A percentile compares a stretch with the other conserved stretches of the same genome.
These are phyloP conservation scores for Chromobotia macracanthus DNA, from an alignment of 2,797 vertebrate genomes.

Conservation along the genomic window DNA sequence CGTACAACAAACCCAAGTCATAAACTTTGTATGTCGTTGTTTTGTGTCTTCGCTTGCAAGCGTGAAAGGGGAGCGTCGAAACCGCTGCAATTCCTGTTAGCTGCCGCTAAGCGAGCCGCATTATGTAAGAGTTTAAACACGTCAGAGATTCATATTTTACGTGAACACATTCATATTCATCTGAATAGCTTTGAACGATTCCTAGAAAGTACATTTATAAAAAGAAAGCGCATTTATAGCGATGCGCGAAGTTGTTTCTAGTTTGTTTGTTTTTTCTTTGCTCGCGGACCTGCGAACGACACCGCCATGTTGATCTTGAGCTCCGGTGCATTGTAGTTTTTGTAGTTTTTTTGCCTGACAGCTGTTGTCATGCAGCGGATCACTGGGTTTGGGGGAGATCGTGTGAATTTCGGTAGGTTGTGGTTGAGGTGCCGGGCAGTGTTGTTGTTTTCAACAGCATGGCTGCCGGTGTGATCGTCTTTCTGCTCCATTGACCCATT, in stretches of 20 bases:
- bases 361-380: conserved; percentile 10
- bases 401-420: background rate
- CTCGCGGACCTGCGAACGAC: background rate
- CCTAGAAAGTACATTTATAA: background rate
- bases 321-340: background rate
- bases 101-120: conserved; percentile 63
- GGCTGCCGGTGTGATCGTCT: conserved; percentile 49
- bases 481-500: conserved; percentile 79
- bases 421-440: background rate
- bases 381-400: background rate
- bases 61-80: conserved; percentile 20
- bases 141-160: too few relatives aligned
- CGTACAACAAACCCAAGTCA: background rate
- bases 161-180: too few relatives aligned
- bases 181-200: background rate
- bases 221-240: background rate
- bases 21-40: conserved; percentile 7
- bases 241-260: background rate
- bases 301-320: conserved; percentile 38
- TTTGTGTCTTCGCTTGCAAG: conserved; percentile 27
- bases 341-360: background rate
- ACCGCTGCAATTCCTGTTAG: conserved; percentile 52
- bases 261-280: background rate
- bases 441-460: conserved; percentile 61
- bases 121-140: conserved; percentile 78